Evolutionary conservation across 1,140 invertebrate genomes (phyloP), one percentile per base, ranked within the genome.

Genomic region (Potamilus streckersoni): DNA sequence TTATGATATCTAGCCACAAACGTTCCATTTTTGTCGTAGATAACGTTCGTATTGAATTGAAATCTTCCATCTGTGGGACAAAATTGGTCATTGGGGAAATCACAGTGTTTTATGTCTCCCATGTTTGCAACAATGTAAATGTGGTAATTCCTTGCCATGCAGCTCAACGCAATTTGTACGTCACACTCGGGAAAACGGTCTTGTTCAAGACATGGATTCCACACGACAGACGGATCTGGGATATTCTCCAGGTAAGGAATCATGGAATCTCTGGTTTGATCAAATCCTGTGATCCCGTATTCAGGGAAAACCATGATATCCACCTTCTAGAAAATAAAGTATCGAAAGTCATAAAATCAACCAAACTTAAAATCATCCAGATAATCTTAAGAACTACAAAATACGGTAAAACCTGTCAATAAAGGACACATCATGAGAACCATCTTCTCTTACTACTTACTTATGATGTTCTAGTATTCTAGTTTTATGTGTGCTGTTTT

Each of bases 241-340:
- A 84, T 76, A 31, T 74, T 62, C 49, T 84, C 83, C 58, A 80
- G 58, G 68, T 80, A 83, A 20, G 68, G 64, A 1, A 70, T 31
- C 8, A 80, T 75, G 20, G 69, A 69, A 16, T 59, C 61, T n/a
- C 79, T 62, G 12, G 65, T 66, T 57, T 79, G 73, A 23, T 76
- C 74, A 20, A 78, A 73, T 3, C 76, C 82, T 4, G 90, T 91
- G 16, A 94, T 82, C 8, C 92, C 93, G 82, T 92, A 90, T 87
- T 96, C 95, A 0, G 95, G 95, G 84, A 96, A 96, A 2, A 96
- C 94, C 12, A 96, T 91, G 17, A 97, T 95, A 76, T 96, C 93
- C 0, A 92, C 92, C 71, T 90, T 87, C 93, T 95, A 69, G 62
- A 87, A 82, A 80, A 55, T 31, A 56, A 70, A 59, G 38, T 49